phyloP scores from a whole-genome alignment of 2,797 vertebrate genomes.

The Malurus splendens region DNA sequence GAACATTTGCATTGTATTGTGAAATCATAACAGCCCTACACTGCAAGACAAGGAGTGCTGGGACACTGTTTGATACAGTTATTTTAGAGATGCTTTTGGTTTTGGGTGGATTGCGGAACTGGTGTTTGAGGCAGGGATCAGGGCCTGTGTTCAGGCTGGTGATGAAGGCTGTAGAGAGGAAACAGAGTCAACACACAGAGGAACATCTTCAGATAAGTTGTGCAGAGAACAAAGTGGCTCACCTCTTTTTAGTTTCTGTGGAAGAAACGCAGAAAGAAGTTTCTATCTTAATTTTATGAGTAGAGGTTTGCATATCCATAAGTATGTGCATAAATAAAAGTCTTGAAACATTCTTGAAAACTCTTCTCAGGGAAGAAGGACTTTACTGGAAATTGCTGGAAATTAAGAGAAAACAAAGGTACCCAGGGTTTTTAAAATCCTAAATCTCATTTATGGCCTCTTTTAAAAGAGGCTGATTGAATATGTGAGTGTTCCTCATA shows the following conservation, averaged over 20 bases:
- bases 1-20: neutral
- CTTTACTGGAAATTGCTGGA: neutral
- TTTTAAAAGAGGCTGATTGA: neutral
- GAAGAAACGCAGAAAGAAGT: neutral
- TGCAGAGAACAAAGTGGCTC: neutral
- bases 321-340: neutral
- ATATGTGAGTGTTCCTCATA: neutral
- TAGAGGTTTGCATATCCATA: rapidly evolving
- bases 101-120: neutral
- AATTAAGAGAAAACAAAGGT: neutral
- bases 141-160: neutral
- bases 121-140: neutral
- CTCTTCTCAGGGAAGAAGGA: neutral
- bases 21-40: neutral
- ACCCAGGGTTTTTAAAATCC: neutral
- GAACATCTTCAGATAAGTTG: neutral
- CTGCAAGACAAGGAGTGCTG: neutral
- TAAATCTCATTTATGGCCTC: neutral
- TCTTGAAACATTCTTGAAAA: neutral
- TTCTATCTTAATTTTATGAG: neutral
- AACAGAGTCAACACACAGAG: neutral
- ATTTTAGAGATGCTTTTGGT: neutral
- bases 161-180: neutral
- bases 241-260: neutral
- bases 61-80: neutral